Conservation (phyloP, 64 coral and sea anemone genomes). For the Exaiptasia diaphana region DNA sequence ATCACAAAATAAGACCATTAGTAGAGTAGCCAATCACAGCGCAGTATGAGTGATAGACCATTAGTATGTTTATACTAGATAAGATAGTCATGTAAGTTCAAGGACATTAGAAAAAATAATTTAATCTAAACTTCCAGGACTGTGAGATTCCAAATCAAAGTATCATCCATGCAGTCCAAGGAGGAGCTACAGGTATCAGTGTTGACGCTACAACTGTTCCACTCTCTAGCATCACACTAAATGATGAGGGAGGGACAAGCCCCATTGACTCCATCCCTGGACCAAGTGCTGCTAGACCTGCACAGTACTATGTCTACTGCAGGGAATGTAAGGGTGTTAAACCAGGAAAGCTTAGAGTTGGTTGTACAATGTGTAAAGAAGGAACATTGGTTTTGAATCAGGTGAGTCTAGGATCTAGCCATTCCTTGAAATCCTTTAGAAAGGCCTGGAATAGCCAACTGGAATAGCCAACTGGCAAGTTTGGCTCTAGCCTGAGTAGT, state of each 20-base stretch:
- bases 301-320: slow-evolving; percentile 80
- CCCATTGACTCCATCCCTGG: not conserved
- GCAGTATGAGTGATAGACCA: too few relatives aligned
- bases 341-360: slow-evolving; percentile 71
- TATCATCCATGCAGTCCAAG: slow-evolving; percentile 76
- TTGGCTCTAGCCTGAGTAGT: too few relatives aligned
- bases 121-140: slow-evolving; percentile 27
- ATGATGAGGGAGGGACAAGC: slow-evolving; percentile 10
- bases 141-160: slow-evolving; percentile 89
- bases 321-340: slow-evolving; percentile 59
- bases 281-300: slow-evolving; percentile 5
- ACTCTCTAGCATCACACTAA: slow-evolving; percentile 38
- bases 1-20: too few relatives aligned
- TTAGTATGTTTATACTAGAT: too few relatives aligned
- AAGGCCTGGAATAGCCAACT: too few relatives aligned
- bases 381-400: slow-evolving; percentile 71
- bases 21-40: too few relatives aligned
- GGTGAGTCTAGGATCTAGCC: too few relatives aligned
- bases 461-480: too few relatives aligned
- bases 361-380: slow-evolving; percentile 69
- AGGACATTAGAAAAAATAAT: not conserved
- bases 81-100: not conserved
- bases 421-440: too few relatives aligned
- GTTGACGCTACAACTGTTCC: slow-evolving; percentile 25
- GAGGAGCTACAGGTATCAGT: slow-evolving; percentile 32